Evolutionary conservation across 2,113 vertebrate genomes (phyloP), one percentile per base, ranked within the genome.

Genomic region (Pelobates fuscus): DNA sequence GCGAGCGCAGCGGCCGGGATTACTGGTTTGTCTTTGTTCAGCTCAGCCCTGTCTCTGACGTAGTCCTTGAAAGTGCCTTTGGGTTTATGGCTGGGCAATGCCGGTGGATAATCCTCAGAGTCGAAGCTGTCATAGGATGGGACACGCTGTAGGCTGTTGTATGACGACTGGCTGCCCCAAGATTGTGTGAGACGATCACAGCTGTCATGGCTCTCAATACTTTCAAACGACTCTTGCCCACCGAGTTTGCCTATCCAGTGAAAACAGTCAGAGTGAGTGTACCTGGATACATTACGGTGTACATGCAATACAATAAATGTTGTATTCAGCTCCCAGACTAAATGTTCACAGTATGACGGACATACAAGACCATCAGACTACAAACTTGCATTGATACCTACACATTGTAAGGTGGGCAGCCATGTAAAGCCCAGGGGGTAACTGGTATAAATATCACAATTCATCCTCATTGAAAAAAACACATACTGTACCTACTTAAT

Each of bases 51-150:
- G 81, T 99, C 97, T 81, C 97, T 91, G 88, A 99, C 97, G 84
- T 99, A 99, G 92, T 99, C 97, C 89, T 99, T 99, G 92, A 99
- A 99, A 81, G 97, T 99, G 87, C 96, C 97, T 88, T 99, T 99
- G 86, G 96, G 95, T 77, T 98, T 98, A 91, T 96, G 96, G 86
- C 88, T 91, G 69, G 95, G 94, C 88, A 98, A 81, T 74, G 94
- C 89, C 0, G 92, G 71, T 0, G 95, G 94, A 78, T 99, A 99
- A 83, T 99, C 97, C 84, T 99, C 97, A 0, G 96, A 97, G 87
- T 99, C 97, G 4, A 99, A 98, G 90, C 97, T 98, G 91, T 99
- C 97, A 0, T 98, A 99, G 49, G 97, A 98, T 0, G 97, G 97
- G 21, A 99, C 97, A 0, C 97, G 95, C 86, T 99, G 97, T 72